These are phyloP conservation scores for Intellagama lesueurii DNA, from an alignment of 2,797 vertebrate species.

Conservation along the genomic window DNA sequence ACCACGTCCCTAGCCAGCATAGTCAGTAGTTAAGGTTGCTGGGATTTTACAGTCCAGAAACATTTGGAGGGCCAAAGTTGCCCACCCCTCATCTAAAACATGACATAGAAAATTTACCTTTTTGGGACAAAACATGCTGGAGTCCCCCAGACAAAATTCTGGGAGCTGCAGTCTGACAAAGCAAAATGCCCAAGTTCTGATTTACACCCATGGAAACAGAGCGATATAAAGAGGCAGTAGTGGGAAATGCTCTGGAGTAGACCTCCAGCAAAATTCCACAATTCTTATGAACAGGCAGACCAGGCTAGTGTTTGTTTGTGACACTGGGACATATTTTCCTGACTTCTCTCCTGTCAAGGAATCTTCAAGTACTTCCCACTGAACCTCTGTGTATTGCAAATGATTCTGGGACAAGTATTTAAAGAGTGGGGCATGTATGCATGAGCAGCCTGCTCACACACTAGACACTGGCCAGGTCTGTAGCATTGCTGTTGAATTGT, in stretches of 20 bases:
- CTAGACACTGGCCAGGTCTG: neutral
- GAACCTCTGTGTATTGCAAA: neutral
- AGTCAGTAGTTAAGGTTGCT: too few species aligned
- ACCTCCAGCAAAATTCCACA: neutral
- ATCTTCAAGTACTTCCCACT: neutral
- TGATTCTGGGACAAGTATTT: too few species aligned
- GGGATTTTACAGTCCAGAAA: too few species aligned
- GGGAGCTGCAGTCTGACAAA: too few species aligned
- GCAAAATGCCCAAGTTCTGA: too few species aligned
- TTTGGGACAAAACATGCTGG: too few species aligned
- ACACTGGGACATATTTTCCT: neutral
- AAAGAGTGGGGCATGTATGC: too few species aligned
- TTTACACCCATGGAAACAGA: neutral
- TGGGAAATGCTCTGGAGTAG: neutral
- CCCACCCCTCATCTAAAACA: too few species aligned
- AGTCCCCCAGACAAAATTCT: too few species aligned
- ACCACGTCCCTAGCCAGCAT: too few species aligned
- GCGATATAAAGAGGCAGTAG: neutral
- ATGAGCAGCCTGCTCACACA: neutral
- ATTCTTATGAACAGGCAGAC: neutral
- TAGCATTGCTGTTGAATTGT: neutral
- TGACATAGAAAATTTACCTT: too few species aligned
- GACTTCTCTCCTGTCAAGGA: neutral
- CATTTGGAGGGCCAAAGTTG: too few species aligned
- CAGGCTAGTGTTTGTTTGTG: neutral